phyloP scores from a whole-genome alignment of 2,797 vertebrate genomes.

The Acrocephalus scirpaceus region DNA sequence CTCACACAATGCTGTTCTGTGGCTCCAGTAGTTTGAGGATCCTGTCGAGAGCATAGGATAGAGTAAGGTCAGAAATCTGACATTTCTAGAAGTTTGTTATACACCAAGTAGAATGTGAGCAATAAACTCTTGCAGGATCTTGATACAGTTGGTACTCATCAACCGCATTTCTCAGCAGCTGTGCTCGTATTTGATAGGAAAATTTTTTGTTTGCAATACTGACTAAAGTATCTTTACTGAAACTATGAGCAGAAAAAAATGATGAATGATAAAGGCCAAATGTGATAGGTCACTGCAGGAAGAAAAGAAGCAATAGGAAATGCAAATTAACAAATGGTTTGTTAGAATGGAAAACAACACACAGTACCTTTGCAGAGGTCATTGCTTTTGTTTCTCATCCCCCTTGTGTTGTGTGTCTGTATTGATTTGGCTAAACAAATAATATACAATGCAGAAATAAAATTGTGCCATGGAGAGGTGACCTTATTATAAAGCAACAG shows the following conservation, averaged over 20 bases:
- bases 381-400: neutral
- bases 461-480: neutral
- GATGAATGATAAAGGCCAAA: neutral
- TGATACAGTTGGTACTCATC: neutral
- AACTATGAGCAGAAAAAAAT: neutral
- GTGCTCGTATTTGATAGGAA: neutral
- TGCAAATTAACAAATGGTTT: neutral
- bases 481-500: neutral
- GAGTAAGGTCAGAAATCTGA: neutral
- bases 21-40: neutral
- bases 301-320: neutral
- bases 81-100: neutral
- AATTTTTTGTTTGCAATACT: neutral
- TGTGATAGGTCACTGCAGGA: neutral
- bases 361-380: neutral
- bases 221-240: neutral
- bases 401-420: neutral
- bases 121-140: neutral
- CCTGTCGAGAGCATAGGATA: neutral
- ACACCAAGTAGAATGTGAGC: neutral
- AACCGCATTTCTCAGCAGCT: neutral
- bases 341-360: neutral
- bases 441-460: neutral
- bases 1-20: neutral
- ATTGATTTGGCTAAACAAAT: neutral